Evolutionary conservation across 30 jellyfish, hydroid and myxozoan species (phyloP).

Genomic region (Turritopsis dohrnii): DNA sequence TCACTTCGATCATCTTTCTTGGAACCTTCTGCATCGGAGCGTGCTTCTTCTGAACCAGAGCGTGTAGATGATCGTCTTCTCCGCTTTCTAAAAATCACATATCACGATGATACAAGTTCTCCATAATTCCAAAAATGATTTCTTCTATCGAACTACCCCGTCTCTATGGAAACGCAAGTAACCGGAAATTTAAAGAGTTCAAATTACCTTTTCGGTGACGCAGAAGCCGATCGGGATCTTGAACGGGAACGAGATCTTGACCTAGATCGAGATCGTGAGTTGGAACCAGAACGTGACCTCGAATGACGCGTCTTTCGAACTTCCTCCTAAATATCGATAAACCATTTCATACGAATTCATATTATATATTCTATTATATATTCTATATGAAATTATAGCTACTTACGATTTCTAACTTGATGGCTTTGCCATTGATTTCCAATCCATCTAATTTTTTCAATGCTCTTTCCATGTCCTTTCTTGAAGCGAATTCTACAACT

Average conservation of each 20-base stretch:
- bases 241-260: slow-evolving; percentile 53
- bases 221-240: slow-evolving; percentile 30
- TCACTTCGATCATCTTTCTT: slow-evolving; percentile 26
- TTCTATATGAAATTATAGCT: neutral
- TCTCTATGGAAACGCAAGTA: too few relatives aligned
- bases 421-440: slow-evolving; percentile 87
- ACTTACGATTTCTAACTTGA: slow-evolving; percentile 69
- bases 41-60: slow-evolving; percentile 18
- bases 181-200: neutral
- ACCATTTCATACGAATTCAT: too few relatives aligned
- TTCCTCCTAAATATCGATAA: slow-evolving; percentile 35
- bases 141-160: too few relatives aligned
- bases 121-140: too few relatives aligned
- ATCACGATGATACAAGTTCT: too few relatives aligned
- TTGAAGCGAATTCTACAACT: slow-evolving; percentile 76
- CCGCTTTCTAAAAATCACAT: slow-evolving; percentile 21
- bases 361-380: neutral
- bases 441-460: slow-evolving; percentile 55
- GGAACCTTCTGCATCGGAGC: slow-evolving; percentile 22
- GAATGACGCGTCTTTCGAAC: slow-evolving; percentile 37
- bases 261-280: slow-evolving; percentile 55
- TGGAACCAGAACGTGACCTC: slow-evolving; percentile 51
- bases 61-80: slow-evolving; percentile 29
- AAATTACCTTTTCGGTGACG: slow-evolving; percentile 12
- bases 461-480: slow-evolving; percentile 77